Conservation (phyloP, 1,140 invertebrate genomes). For the Brachionus rubens region DNA sequence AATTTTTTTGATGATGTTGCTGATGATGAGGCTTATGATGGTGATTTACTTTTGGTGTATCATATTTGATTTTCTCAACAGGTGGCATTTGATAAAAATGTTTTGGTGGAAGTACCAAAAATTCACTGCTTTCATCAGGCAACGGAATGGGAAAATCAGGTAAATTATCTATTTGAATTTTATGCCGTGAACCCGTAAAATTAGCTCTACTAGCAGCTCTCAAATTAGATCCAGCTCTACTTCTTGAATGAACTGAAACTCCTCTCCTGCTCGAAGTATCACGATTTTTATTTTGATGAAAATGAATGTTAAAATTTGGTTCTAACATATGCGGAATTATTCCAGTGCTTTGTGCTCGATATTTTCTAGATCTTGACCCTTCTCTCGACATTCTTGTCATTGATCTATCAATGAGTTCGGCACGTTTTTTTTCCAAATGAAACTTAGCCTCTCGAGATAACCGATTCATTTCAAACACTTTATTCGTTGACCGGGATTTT, state of each 20-base stretch:
- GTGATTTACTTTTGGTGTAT: background rate
- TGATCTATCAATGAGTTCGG: background rate
- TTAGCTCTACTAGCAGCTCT: slow-evolving; percentile 5
- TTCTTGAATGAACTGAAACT: slow-evolving; percentile 12
- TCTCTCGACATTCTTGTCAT: background rate
- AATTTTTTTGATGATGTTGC: background rate
- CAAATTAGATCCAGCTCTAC: background rate
- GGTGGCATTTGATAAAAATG: background rate
- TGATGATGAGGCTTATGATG: background rate
- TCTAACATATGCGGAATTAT: background rate
- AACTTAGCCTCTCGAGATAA: slow-evolving; percentile 32
- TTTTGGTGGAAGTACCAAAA: slow-evolving; percentile 10
- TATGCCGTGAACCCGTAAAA: background rate
- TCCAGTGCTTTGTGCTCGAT: slow-evolving; percentile 3
- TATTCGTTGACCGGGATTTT: slow-evolving; percentile 10
- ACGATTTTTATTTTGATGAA: slow-evolving; percentile 11
- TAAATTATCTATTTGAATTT: background rate
- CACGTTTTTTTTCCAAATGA: slow-evolving; percentile 19
- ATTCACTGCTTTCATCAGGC: slow-evolving; percentile 28
- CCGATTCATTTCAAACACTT: slow-evolving; percentile 14
- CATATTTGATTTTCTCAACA: background rate
- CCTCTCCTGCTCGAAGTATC: background rate
- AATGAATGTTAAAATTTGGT: slow-evolving; percentile 17
- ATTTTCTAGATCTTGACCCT: background rate
- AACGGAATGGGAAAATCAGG: slow-evolving; percentile 12